Evolutionary conservation across 2,888 invertebrate genomes (phyloP), one percentile per base, ranked within the genome.

Genomic region (Orthosia gracilis): DNA sequence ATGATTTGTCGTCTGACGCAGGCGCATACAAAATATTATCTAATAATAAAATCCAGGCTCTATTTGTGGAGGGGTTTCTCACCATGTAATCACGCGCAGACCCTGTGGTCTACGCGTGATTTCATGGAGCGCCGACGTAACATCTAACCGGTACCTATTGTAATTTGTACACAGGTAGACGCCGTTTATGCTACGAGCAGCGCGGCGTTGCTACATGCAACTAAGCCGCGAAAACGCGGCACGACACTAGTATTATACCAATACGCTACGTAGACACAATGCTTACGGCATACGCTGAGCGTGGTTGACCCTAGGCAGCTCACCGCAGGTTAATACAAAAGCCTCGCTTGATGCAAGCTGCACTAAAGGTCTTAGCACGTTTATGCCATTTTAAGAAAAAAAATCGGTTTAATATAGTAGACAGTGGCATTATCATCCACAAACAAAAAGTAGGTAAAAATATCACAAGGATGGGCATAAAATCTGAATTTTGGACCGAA

Each of bases 1-100:
- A 81, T 76, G 40, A 78, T 58, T 66, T 65, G 77, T 74, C 74
- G 69, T 61, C 72, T 88, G 83, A 88, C 83, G 85, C 67, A 86
- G 55, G 73, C 50, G 12, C 71, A 65, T 67, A 49, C 64, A 80
- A 73, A 85, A 85, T 78, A 84, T 85, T 84, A 82, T 79, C 78
- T 71, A 54, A 72, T 71, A 73, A 80, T 81, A 65, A 81, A 86
- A 85, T 90, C 57, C 4, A 31, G 49, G 47, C 73, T 74, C 47
- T 64, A 61, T 69, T 54, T 50, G n/a, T 68, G 75, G 73, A 74
- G 52, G 40, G 18, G 40, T 26, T 52, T 61, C 12, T 47, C 12
- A 23, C 47, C 40, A 65, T 17, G n/a, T 23, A 52, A 23, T 52
- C 47, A 47, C 1, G 52, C 13, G 50, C 57, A 18, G 31, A 23